Percentiles rank a stretch among this genome's conserved stretches.
These are phyloP conservation scores for Tenthredo mesomela DNA, from an alignment of 2,888 invertebrate genomes.

Conservation along the genomic window DNA sequence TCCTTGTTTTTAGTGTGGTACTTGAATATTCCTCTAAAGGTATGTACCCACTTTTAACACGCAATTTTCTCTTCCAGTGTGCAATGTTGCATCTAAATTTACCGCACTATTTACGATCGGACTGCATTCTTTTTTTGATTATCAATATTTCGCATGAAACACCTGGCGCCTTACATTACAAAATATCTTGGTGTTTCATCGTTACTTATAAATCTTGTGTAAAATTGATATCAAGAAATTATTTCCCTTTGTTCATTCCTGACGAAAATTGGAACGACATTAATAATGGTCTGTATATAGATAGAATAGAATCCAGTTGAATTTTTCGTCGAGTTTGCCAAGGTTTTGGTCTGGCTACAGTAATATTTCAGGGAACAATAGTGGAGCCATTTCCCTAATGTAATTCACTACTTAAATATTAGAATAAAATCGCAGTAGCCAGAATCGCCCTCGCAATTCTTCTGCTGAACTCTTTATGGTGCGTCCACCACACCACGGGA, in stretches of 20 bases:
- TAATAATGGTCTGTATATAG: neutral
- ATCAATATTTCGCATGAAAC: neutral
- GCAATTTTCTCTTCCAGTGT: neutral
- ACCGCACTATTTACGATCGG: neutral
- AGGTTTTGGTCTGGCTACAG: conserved; percentile 57
- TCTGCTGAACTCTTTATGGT: neutral
- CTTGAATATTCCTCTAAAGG: neutral
- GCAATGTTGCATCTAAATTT: neutral
- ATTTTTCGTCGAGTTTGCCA: neutral
- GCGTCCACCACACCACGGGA: neutral
- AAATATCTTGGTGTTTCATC: neutral
- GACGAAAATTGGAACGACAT: neutral
- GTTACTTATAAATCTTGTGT: neutral
- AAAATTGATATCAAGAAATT: neutral
- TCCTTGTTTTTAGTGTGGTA: neutral
- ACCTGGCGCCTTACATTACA: neutral
- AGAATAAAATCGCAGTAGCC: conserved; percentile 68
- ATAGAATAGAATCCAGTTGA: neutral
- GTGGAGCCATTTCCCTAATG: conserved; percentile 71
- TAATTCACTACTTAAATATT: conserved; percentile 72
- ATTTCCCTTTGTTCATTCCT: neutral
- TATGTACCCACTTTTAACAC: neutral
- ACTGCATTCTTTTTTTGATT: neutral
- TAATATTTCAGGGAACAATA: conserved; percentile 71
- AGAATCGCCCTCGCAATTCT: conserved; percentile 31